These are phyloP conservation scores for Tenebrosternarchus preto DNA, from an alignment of 2,113 vertebrate species.

Conservation along the genomic window DNA sequence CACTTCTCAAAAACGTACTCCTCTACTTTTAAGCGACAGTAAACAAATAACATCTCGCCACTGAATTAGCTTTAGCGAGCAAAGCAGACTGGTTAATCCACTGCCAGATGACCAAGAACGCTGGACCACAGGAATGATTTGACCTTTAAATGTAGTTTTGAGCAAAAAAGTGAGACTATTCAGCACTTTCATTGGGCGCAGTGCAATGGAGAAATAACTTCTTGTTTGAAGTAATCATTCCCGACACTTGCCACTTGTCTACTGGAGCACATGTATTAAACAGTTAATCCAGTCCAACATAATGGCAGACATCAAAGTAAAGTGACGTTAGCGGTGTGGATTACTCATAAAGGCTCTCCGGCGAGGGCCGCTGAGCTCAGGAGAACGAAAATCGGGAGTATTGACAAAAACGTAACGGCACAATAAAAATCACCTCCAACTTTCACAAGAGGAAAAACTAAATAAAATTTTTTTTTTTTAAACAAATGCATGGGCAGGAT, in stretches of 20 bases:
- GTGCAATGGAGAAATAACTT: not conserved
- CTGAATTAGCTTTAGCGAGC: constrained; percentile 12
- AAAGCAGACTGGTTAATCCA: not conserved
- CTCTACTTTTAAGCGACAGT: not conserved
- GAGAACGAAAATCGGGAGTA: not conserved
- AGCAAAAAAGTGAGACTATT: constrained; percentile 9
- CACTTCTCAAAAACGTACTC: not conserved
- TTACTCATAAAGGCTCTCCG: constrained; percentile 21
- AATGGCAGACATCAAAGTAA: not conserved
- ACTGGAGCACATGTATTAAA: not conserved
- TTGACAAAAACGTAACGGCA: constrained; percentile 1
- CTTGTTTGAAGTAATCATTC: constrained; percentile 4
- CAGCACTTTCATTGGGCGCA: constrained; percentile 14
- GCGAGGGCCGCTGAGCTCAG: constrained; percentile 1
- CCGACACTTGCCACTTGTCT: not conserved
- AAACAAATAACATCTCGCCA: constrained; percentile 23
- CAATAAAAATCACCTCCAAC: constrained; percentile 9
- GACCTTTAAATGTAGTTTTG: constrained; percentile 17
- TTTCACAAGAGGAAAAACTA: constrained; percentile 3
- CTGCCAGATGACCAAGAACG: not conserved
- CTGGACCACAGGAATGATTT: constrained; percentile 12
- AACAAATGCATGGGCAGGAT: not conserved
- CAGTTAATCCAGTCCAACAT: not conserved
- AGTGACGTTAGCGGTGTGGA: constrained; percentile 10
- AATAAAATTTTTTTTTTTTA: no score